These are phyloP conservation scores for Tetraneura akinire DNA, from an alignment of 1,140 invertebrate species.

Conservation along the genomic window DNA sequence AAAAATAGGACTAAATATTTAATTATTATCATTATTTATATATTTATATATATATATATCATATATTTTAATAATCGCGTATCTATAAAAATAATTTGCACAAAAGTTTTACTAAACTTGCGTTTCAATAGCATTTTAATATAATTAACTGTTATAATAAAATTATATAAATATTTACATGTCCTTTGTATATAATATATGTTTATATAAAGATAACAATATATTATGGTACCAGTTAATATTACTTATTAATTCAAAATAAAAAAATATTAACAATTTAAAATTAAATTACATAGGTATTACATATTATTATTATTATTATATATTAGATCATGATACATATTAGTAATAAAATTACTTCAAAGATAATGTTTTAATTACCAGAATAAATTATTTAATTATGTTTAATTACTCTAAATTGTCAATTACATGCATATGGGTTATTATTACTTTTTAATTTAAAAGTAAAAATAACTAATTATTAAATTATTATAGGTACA, in stretches of 20 bases:
- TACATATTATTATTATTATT: not conserved
- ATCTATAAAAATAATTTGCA: conserved; percentile 40
- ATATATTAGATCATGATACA: conserved; percentile 3
- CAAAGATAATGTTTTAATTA: not conserved
- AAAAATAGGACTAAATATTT: not conserved
- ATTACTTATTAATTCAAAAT: conserved; percentile 7
- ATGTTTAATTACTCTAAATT: too few species aligned
- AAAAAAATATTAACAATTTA: conserved; percentile 1
- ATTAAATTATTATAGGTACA: too few species aligned
- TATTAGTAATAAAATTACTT: not conserved
- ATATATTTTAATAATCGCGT: conserved; percentile 1
- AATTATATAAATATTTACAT: conserved; percentile 33
- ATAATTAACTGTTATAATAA: conserved; percentile 10
- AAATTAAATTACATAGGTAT: not conserved
- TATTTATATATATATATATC: too few species aligned
- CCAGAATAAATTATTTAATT: not conserved
- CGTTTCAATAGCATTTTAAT: conserved; percentile 4
- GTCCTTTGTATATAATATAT: not conserved
- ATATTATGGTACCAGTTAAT: not conserved
- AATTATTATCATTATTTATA: not conserved
- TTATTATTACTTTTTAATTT: too few species aligned
- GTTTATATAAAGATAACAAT: conserved; percentile 35
- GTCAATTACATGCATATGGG: too few species aligned
- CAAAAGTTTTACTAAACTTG: conserved; percentile 20
- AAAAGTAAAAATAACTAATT: too few species aligned